phyloP scores from a whole-genome alignment of 2,888 invertebrate genomes.

The Ormyrus nitidulus region DNA sequence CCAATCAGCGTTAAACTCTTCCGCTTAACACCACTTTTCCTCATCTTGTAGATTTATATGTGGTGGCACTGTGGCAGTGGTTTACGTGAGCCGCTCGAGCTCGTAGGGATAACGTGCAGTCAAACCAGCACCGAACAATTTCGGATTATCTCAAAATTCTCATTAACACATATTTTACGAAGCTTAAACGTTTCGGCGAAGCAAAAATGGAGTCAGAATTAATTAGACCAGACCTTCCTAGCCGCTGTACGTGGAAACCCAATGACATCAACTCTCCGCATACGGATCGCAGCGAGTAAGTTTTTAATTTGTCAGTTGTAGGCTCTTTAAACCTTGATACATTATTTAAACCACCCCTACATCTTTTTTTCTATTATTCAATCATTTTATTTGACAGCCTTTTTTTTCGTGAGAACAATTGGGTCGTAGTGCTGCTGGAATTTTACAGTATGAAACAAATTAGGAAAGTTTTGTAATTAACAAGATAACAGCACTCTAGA shows the following conservation, averaged over 20 bases:
- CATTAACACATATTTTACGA: too few species aligned
- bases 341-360: not conserved
- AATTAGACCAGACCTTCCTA: slow-evolving; percentile 75
- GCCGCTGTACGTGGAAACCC: slow-evolving; percentile 78
- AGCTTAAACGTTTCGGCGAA: not conserved
- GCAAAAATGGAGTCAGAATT: slow-evolving; percentile 65
- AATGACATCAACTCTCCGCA: slow-evolving; percentile 76
- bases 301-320: slow-evolving; percentile 38
- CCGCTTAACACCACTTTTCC: too few species aligned
- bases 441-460: not conserved
- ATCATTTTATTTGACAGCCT: not conserved
- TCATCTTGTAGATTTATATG: too few species aligned
- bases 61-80: too few species aligned
- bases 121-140: too few species aligned
- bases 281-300: slow-evolving; percentile 75
- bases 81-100: too few species aligned
- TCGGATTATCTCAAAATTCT: too few species aligned
- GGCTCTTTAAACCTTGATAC: not conserved
- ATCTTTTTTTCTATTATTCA: not conserved
- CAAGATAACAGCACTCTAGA: too few species aligned
- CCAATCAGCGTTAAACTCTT: too few species aligned
- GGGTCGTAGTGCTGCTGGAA: not conserved
- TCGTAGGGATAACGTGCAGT: too few species aligned
- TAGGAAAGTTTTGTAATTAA: not conserved
- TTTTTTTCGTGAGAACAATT: not conserved